Conservation (phyloP, 2,797 vertebrate species). For the Loris lydekkerianus region DNA sequence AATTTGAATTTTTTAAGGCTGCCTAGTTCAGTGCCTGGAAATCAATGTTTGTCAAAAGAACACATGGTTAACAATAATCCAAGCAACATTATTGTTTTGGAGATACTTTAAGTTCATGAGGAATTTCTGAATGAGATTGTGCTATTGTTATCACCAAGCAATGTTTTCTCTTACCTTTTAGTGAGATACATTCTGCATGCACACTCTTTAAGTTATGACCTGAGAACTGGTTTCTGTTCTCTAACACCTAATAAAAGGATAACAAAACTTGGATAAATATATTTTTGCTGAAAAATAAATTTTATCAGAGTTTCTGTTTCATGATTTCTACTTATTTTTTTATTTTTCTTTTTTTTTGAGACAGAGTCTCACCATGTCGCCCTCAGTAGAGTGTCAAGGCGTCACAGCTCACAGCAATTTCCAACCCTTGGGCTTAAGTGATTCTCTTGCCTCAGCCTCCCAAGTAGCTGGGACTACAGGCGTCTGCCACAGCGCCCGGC, state of each 20-base stretch:
- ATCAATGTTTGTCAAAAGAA: slow-evolving; percentile 29
- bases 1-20: background rate
- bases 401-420: too few species aligned
- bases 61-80: background rate
- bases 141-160: background rate
- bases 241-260: slow-evolving; percentile 5
- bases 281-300: slow-evolving; percentile 40
- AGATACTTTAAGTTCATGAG: background rate
- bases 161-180: background rate
- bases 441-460: too few species aligned
- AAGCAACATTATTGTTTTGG: background rate
- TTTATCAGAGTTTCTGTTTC: background rate
- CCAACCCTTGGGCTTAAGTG: too few species aligned
- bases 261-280: background rate
- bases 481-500: too few species aligned
- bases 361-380: background rate
- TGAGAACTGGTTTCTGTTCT: slow-evolving; percentile 40
- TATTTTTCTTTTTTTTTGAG: background rate
- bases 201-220: background rate
- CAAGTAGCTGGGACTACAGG: too few species aligned
- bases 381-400: too few species aligned
- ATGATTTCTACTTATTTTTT: too few species aligned
- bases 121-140: background rate
- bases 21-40: background rate
- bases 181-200: background rate